Evolutionary conservation across 2,888 invertebrate genomes (phyloP).

Genomic region (Metallyticus violacea): DNA sequence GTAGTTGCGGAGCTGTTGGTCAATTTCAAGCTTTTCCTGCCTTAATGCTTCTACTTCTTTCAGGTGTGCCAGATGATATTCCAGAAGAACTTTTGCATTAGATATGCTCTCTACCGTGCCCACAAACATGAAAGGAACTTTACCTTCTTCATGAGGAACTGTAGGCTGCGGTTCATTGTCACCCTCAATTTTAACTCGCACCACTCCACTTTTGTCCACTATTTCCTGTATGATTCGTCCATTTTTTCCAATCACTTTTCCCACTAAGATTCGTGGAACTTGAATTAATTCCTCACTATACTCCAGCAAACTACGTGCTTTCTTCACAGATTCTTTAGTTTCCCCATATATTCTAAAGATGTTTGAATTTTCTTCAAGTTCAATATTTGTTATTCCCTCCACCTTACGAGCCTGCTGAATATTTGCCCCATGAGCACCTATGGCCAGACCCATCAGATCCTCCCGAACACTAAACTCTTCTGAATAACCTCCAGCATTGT

Average conservation of each 20-base stretch:
- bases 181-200: conserved; percentile 93
- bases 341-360: conserved; percentile 96
- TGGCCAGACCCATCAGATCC: conserved; percentile 97
- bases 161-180: conserved; percentile 93
- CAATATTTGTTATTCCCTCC: conserved; percentile 91
- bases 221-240: conserved; percentile 99
- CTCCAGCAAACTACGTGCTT: conserved; percentile 91
- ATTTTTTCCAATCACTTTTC: conserved; percentile 97
- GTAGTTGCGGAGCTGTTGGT: conserved; percentile 84
- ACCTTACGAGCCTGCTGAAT: conserved; percentile 94
- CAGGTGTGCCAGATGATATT: conserved; percentile 94
- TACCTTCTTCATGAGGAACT: conserved; percentile 88
- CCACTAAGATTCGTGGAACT: conserved; percentile 92
- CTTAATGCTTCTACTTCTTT: conserved; percentile 96
- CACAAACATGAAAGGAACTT: conserved; percentile 98
- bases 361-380: conserved; percentile 90
- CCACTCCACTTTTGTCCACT: conserved; percentile 98
- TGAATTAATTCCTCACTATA: conserved; percentile 95
- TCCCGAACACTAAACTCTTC: conserved; percentile 95
- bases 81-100: conserved; percentile 92
- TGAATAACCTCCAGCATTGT: conserved; percentile 82
- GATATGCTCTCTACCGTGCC: conserved; percentile 95
- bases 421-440: conserved; percentile 95
- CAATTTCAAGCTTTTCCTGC: conserved; percentile 92
- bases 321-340: conserved; percentile 86